Percentiles rank a stretch among this genome's conserved stretches.
Conservation (phyloP, 37 sponge, comb jelly and placozoan genomes). For the Mnemiopsis leidyi region DNA sequence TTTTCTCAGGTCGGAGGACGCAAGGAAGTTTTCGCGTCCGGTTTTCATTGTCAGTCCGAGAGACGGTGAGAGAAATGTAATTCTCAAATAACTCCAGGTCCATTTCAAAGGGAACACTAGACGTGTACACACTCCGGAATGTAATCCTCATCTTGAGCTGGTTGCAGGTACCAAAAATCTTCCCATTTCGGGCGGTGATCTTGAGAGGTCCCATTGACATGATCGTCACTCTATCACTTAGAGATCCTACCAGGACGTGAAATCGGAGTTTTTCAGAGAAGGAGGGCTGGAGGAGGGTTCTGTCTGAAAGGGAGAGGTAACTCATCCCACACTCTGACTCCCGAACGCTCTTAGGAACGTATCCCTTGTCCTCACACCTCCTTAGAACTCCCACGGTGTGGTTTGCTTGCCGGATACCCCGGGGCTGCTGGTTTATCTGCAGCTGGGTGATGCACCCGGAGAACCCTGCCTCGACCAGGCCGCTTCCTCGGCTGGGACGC, state of each 20-base stretch:
- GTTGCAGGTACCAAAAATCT: background rate
- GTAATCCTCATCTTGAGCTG: background rate
- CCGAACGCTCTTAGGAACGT: background rate
- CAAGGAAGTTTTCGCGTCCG: conserved; percentile 8
- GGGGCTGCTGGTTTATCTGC: background rate
- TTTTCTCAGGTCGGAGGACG: background rate
- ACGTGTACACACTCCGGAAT: background rate
- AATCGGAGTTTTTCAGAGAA: background rate
- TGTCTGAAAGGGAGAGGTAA: background rate
- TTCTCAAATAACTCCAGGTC: background rate
- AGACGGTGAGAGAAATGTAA: background rate
- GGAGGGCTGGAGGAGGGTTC: background rate
- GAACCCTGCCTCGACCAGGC: background rate
- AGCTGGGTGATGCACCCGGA: conserved; percentile 1
- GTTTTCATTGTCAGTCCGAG: background rate
- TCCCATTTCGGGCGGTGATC: background rate
- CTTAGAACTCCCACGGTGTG: background rate
- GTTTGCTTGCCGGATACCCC: background rate
- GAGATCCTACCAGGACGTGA: background rate
- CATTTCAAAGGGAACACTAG: background rate
- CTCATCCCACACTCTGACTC: background rate
- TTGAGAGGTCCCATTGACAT: background rate
- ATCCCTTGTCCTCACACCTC: background rate
- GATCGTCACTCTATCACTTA: background rate
- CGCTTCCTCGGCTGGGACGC: background rate